Evolutionary conservation across 2,888 invertebrate genomes (phyloP).

Genomic region (Drosophila falleni): DNA sequence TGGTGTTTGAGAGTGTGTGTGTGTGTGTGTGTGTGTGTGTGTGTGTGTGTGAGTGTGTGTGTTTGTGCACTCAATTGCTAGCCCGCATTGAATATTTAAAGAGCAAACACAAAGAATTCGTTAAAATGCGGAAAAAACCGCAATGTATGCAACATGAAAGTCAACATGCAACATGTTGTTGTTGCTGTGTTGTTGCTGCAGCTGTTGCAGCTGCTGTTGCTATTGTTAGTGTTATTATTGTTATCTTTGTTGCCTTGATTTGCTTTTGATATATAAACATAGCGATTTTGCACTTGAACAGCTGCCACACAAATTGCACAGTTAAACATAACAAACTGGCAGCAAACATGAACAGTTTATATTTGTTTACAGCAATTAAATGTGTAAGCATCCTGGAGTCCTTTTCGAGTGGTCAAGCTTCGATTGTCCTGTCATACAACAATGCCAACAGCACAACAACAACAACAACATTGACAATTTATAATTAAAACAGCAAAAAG

Average conservation of each 20-base stretch:
- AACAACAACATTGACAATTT: background rate
- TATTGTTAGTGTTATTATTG: constrained; percentile 1
- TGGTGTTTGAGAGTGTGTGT: constrained; percentile 4
- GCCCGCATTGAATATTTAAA: constrained; percentile 44
- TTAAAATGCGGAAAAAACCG: constrained; percentile 17
- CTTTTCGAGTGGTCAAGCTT: constrained; percentile 3
- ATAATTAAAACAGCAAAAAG: constrained; percentile 11
- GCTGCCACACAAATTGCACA: constrained; percentile 38
- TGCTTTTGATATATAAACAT: constrained; percentile 28
- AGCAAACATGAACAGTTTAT: constrained; percentile 21
- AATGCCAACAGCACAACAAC: background rate
- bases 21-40: background rate
- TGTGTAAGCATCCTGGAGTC: constrained; percentile 12
- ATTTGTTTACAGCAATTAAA: constrained; percentile 50
- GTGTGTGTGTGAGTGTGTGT: background rate
- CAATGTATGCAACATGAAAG: constrained; percentile 30
- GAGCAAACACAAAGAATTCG: constrained; percentile 27
- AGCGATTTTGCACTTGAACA: constrained; percentile 30
- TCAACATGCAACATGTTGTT: constrained; percentile 35
- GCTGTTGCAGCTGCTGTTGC: constrained; percentile 7
- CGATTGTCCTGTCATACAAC: background rate
- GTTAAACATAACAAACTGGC: constrained; percentile 36
- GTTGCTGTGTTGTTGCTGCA: constrained; percentile 4
- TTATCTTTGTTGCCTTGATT: constrained; percentile 22
- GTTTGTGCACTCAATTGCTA: constrained; percentile 21